Percentiles rank a stretch among this genome's conserved stretches.
phyloP scores from a whole-genome alignment of 2,797 vertebrate genomes.

The Tenualosa thibaudeaui region DNA sequence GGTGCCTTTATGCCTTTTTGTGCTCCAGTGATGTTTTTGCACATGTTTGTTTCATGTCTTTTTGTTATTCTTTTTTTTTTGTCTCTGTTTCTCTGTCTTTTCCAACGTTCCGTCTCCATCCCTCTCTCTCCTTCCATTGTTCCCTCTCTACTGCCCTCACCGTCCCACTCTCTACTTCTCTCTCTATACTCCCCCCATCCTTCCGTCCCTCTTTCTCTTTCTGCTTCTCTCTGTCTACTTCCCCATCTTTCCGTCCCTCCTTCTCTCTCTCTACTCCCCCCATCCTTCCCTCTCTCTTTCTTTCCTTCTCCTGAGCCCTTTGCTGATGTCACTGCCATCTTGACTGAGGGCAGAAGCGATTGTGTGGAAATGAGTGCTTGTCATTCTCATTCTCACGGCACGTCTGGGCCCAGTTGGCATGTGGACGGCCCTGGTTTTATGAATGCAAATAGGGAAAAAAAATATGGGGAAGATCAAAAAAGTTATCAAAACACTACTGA shows the following conservation, averaged over 20 bases:
- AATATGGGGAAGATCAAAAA: slow-evolving; percentile 69
- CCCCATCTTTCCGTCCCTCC: neutral
- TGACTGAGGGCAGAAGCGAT: slow-evolving; percentile 62
- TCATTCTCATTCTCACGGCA: slow-evolving; percentile 59
- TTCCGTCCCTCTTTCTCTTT: neutral
- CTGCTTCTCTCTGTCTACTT: neutral
- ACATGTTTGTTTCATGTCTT: neutral
- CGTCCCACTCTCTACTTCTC: too few species aligned
- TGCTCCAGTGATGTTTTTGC: neutral
- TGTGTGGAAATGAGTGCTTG: slow-evolving; percentile 67
- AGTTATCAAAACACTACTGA: slow-evolving; percentile 80
- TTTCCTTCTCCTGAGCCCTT: neutral
- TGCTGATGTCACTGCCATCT: slow-evolving; percentile 14
- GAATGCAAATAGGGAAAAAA: slow-evolving; percentile 75
- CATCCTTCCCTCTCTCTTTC: neutral
- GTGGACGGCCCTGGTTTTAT: slow-evolving; percentile 65
- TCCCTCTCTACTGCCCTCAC: too few species aligned
- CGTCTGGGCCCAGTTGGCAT: slow-evolving; percentile 67
- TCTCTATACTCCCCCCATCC: too few species aligned
- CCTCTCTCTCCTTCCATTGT: too few species aligned
- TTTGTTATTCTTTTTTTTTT: neutral
- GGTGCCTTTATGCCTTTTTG: too few species aligned
- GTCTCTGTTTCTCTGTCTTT: neutral
- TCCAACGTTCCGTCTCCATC: neutral
- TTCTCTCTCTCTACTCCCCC: neutral